phyloP scores from a whole-genome alignment of 2,888 invertebrate genomes.

The Caradrina clavipalpis region DNA sequence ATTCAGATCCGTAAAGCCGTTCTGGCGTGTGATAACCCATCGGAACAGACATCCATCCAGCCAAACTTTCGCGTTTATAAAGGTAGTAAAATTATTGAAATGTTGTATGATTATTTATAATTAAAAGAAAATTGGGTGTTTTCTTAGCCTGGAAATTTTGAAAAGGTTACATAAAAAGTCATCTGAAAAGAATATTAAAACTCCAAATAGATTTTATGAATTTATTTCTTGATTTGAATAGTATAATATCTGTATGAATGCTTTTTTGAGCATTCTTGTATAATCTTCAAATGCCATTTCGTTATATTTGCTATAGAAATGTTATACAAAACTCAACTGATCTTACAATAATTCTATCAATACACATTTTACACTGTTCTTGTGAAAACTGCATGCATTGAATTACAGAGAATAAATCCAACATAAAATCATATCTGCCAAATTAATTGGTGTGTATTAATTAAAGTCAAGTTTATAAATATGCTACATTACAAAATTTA shows the following conservation, averaged over 20 bases:
- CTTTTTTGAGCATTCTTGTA: conserved; percentile 83
- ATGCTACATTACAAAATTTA: conserved; percentile 51
- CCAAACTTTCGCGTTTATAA: too few species aligned
- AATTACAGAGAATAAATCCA: conserved; percentile 51
- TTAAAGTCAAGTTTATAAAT: conserved; percentile 55
- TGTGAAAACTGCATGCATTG: conserved; percentile 69
- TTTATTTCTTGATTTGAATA: conserved; percentile 89
- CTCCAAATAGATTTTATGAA: conserved; percentile 76
- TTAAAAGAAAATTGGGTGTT: too few species aligned
- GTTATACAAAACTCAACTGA: conserved; percentile 88
- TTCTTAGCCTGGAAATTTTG: too few species aligned
- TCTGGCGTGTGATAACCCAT: too few species aligned
- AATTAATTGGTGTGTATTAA: conserved; percentile 48
- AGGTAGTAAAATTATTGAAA: too few species aligned
- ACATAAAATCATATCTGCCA: conserved; percentile 50
- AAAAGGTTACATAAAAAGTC: too few species aligned
- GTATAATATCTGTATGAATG: conserved; percentile 88
- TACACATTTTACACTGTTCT: conserved; percentile 70
- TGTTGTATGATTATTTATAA: too few species aligned
- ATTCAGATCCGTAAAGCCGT: too few species aligned
- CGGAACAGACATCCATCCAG: too few species aligned
- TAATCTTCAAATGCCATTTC: conserved; percentile 86
- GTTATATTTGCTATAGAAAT: conserved; percentile 86
- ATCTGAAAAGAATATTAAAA: conserved; percentile 68
- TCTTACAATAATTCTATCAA: conserved; percentile 81